Evolutionary conservation across 2,113 vertebrate genomes (phyloP).

Genomic region (Trematocara unimaculatum): DNA sequence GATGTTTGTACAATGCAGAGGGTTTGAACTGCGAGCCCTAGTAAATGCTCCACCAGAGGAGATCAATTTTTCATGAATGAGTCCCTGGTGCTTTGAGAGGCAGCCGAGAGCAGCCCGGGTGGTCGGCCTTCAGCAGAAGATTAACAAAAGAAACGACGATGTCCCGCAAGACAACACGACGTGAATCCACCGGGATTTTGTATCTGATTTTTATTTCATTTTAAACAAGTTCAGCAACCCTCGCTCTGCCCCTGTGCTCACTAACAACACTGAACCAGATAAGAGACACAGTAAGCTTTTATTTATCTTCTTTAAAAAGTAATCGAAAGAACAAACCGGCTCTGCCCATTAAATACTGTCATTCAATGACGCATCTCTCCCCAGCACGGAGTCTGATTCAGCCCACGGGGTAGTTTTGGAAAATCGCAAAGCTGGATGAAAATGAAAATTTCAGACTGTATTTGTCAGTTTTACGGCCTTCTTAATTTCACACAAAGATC

Average conservation of each 20-base stretch:
- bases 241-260: background rate
- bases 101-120: background rate
- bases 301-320: background rate
- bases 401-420: no score
- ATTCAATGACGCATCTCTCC: no score
- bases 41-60: constrained; percentile 41
- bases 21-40: constrained; percentile 29
- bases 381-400: no score
- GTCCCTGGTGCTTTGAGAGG: constrained; percentile 12
- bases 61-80: constrained; percentile 47
- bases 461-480: background rate
- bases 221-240: background rate
- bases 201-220: background rate
- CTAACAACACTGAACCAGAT: no score
- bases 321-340: background rate
- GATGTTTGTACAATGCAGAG: constrained; percentile 40
- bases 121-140: background rate
- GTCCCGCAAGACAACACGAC: constrained; percentile 6
- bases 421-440: background rate
- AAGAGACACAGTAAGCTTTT: background rate
- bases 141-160: constrained; percentile 43
- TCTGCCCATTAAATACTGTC: fast-evolving
- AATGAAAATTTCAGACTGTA: background rate
- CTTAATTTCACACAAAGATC: background rate
- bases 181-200: constrained; percentile 1